Percentiles rank a stretch among this genome's conserved stretches.
Evolutionary conservation across 2,888 invertebrate genomes (phyloP).

Genomic region (Glaucopsyche alexis): DNA sequence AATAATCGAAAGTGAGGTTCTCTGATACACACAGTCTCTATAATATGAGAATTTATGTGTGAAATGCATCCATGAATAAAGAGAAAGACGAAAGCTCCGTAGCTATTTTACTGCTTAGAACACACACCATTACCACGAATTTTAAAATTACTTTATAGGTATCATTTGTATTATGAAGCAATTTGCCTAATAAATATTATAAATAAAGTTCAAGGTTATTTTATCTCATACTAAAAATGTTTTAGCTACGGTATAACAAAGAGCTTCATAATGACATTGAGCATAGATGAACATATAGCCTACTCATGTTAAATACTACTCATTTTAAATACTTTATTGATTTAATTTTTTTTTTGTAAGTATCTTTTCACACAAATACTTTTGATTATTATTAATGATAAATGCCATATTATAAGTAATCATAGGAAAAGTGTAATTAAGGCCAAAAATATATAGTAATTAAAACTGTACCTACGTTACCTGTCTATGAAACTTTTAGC

Average conservation of each 20-base stretch:
- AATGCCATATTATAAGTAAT: too few relatives aligned
- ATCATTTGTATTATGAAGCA: background rate
- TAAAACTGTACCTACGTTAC: too few relatives aligned
- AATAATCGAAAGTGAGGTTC: conserved; percentile 58
- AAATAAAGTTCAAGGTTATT: conserved; percentile 4
- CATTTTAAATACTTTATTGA: background rate
- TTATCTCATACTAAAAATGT: background rate
- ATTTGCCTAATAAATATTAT: background rate
- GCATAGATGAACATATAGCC: background rate
- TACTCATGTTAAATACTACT: background rate
- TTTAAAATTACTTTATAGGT: background rate
- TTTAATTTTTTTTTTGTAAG: too few relatives aligned
- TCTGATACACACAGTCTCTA: conserved; percentile 22
- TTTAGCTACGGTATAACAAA: background rate
- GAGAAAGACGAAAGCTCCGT: background rate
- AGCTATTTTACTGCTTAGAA: background rate
- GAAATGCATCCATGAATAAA: conserved; percentile 11
- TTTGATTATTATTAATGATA: too few relatives aligned
- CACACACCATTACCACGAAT: background rate
- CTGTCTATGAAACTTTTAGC: too few relatives aligned
- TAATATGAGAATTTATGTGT: conserved; percentile 13
- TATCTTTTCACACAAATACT: too few relatives aligned
- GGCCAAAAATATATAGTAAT: too few relatives aligned
- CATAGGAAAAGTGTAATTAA: too few relatives aligned
- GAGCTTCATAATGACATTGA: background rate